These are phyloP conservation scores for Spodoptera littoralis DNA, from an alignment of 2,888 invertebrate genomes.

Conservation along the genomic window DNA sequence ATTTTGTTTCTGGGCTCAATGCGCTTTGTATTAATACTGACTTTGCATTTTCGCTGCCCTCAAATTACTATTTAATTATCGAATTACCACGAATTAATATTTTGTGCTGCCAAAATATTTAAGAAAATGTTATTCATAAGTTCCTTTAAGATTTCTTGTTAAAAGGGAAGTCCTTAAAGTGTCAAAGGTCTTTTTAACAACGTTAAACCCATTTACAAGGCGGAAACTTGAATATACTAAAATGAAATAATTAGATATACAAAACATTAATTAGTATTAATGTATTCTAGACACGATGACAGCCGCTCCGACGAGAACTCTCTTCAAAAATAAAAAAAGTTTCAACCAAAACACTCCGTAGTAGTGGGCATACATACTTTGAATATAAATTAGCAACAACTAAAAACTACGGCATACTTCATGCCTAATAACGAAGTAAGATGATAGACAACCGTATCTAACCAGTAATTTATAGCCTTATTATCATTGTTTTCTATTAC, in stretches of 20 bases:
- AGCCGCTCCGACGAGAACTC: constrained; percentile 66
- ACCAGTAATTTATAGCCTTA: constrained; percentile 76
- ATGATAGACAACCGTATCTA: constrained; percentile 77
- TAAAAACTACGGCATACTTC: constrained; percentile 64
- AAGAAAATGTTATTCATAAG: no score
- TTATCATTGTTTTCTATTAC: constrained; percentile 80
- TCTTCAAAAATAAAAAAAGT: constrained; percentile 67
- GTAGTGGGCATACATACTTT: constrained; percentile 74
- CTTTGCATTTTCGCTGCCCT: constrained; percentile 3
- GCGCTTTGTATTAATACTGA: constrained; percentile 28
- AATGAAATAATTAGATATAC: constrained; percentile 70
- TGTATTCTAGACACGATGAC: constrained; percentile 79
- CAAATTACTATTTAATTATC: constrained; percentile 7
- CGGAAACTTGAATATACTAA: constrained; percentile 53
- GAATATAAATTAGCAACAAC: constrained; percentile 81
- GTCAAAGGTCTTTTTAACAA: constrained; percentile 39
- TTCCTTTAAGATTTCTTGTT: constrained; percentile 6
- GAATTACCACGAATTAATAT: not conserved
- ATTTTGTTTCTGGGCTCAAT: constrained; percentile 15
- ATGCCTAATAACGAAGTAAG: constrained; percentile 64
- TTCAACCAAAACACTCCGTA: constrained; percentile 70
- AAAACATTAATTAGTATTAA: constrained; percentile 79
- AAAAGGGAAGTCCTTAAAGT: constrained; percentile 57
- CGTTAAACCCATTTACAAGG: constrained; percentile 47
- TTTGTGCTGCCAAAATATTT: not conserved